Evolutionary conservation across 2,797 vertebrate species (phyloP).

Genomic region (Peromyscus nudipes): DNA sequence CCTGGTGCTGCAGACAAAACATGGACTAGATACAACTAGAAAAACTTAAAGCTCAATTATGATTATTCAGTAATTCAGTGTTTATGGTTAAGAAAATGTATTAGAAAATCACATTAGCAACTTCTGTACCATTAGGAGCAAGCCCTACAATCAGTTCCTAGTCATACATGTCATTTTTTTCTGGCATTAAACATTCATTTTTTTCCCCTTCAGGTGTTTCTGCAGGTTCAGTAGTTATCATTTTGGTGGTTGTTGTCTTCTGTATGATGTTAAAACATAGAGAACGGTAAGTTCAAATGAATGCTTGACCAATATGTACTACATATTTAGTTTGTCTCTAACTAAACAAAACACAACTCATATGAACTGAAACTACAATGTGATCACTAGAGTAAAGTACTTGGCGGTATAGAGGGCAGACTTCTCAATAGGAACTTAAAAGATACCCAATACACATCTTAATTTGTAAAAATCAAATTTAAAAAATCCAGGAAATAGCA

Average conservation of each 20-base stretch:
- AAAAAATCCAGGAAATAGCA: background rate
- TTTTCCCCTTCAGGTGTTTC: conserved; percentile 75
- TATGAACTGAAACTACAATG: background rate
- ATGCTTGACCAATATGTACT: background rate
- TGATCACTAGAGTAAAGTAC: background rate
- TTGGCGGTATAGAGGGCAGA: background rate
- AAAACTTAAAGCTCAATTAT: background rate
- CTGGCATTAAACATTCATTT: conserved; percentile 42
- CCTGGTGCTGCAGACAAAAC: background rate
- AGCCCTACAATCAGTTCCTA: background rate
- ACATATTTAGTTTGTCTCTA: background rate
- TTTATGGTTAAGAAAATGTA: conserved; percentile 20
- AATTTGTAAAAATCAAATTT: background rate
- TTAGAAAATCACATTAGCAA: background rate
- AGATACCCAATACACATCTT: background rate
- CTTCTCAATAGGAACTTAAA: background rate
- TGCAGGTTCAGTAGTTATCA: conserved; percentile 53
- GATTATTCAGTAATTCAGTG: conserved; percentile 30
- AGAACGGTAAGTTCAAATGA: conserved; percentile 84
- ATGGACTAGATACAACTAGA: background rate
- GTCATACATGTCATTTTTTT: background rate
- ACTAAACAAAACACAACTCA: background rate
- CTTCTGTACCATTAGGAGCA: background rate
- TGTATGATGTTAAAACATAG: conserved; percentile 82
- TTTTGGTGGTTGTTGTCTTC: conserved; percentile 71